A percentile compares a stretch with the other conserved stretches of the same genome.
Conservation (phyloP, 2,113 vertebrate genomes). For the Oncorhynchus tshawytscha region DNA sequence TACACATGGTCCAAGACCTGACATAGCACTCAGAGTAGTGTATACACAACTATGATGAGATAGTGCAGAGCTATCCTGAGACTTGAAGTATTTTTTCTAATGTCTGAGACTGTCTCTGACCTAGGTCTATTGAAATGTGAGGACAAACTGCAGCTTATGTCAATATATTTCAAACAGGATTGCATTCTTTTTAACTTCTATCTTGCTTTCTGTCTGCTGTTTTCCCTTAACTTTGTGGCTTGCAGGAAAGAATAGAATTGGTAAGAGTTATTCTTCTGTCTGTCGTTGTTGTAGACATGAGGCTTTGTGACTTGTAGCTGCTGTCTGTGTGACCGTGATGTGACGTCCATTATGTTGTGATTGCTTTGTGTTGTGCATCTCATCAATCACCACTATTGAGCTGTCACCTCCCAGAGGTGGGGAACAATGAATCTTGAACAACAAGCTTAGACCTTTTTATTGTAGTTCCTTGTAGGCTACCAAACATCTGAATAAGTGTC, state of each 20-base stretch:
- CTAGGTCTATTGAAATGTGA: neutral
- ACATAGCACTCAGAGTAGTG: no score
- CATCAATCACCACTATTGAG: slow-evolving; percentile 56
- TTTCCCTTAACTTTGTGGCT: slow-evolving; percentile 56
- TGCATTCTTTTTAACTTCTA: neutral
- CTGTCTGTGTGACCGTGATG: neutral
- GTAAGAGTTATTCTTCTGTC: slow-evolving; percentile 72
- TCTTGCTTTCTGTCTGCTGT: neutral
- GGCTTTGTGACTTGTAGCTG: neutral
- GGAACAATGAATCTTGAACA: slow-evolving; percentile 33
- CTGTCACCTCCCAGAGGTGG: slow-evolving; percentile 22
- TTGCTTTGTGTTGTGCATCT: slow-evolving; percentile 40
- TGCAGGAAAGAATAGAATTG: slow-evolving; percentile 82
- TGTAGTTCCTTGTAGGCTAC: no score
- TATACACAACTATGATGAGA: neutral
- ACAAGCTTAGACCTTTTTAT: neutral
- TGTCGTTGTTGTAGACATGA: neutral
- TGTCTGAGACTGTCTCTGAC: neutral
- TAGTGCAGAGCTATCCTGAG: neutral
- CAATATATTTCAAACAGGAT: neutral
- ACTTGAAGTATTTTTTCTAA: neutral
- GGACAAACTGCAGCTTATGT: neutral
- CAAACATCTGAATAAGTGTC: no score
- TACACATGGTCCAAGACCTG: no score
- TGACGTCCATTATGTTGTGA: neutral